These are phyloP conservation scores for Cyclopterus lumpus DNA, from an alignment of 2,797 vertebrate genomes.

Conservation along the genomic window DNA sequence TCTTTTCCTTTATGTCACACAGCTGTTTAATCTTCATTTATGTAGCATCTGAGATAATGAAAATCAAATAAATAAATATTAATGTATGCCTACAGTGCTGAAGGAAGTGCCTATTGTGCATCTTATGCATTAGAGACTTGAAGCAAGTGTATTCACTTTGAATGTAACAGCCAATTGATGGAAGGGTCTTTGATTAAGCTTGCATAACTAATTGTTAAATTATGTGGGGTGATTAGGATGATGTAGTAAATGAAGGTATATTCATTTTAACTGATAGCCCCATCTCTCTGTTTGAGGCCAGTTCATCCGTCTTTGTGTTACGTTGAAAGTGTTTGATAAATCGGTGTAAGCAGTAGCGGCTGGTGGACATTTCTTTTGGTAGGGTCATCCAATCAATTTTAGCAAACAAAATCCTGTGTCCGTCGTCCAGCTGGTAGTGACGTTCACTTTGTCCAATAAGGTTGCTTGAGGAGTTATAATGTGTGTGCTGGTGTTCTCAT, in stretches of 20 bases:
- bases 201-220: slow-evolving; percentile 60
- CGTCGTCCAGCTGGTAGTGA: too few relatives aligned
- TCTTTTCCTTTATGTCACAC: slow-evolving; percentile 4
- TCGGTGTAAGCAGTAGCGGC: too few relatives aligned
- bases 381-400: too few relatives aligned
- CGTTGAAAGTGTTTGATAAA: too few relatives aligned
- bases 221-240: slow-evolving; percentile 36
- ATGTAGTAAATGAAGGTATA: slow-evolving; percentile 6
- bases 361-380: too few relatives aligned
- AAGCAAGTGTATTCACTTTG: background rate
- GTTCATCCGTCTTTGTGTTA: too few relatives aligned
- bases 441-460: too few relatives aligned
- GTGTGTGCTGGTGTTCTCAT: too few relatives aligned
- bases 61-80: slow-evolving; percentile 15
- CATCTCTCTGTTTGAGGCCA: too few relatives aligned
- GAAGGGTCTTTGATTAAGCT: slow-evolving; percentile 39
- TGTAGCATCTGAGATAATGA: slow-evolving; percentile 1
- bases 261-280: slow-evolving; percentile 23
- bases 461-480: too few relatives aligned
- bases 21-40: background rate
- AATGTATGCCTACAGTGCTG: background rate
- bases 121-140: background rate
- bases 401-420: too few relatives aligned
- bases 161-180: slow-evolving; percentile 17
- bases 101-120: background rate